Conservation (phyloP, 2,888 invertebrate genomes). For the Eupsilia transversa region DNA sequence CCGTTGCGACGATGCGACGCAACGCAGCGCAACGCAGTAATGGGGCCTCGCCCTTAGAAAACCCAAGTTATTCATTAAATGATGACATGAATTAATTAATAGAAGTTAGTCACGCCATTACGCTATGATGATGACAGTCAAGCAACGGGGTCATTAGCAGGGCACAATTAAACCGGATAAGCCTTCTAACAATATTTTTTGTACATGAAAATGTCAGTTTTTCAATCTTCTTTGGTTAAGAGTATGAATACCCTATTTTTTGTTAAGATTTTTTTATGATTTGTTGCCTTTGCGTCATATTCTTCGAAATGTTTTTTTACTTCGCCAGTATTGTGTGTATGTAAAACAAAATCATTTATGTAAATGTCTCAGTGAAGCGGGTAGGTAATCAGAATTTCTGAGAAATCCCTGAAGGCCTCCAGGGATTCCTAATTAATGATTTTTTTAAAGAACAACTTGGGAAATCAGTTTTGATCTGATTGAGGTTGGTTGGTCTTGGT, state of each 20-base stretch:
- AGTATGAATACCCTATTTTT: background rate
- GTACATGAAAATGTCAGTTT: conserved; percentile 1
- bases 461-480: conserved; percentile 13
- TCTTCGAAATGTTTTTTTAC: background rate
- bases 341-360: conserved; percentile 8
- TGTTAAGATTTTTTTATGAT: background rate
- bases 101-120: background rate
- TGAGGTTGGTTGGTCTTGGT: conserved; percentile 2
- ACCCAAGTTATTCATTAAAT: conserved; percentile 1
- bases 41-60: too few relatives aligned
- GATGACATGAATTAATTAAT: background rate
- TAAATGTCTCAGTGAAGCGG: background rate
- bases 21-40: too few relatives aligned
- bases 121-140: background rate
- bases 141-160: conserved; percentile 3
- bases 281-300: background rate
- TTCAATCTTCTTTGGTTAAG: background rate
- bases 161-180: conserved; percentile 35
- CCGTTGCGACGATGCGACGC: too few relatives aligned
- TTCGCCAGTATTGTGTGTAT: too few relatives aligned
- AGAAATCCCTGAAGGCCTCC: conserved; percentile 8
- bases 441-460: conserved; percentile 11
- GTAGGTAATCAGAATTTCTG: conserved; percentile 9
- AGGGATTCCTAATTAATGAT: background rate
- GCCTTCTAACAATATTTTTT: conserved; percentile 3